Conservation (phyloP, 2,888 invertebrate genomes). For the Agrilus biguttatus region DNA sequence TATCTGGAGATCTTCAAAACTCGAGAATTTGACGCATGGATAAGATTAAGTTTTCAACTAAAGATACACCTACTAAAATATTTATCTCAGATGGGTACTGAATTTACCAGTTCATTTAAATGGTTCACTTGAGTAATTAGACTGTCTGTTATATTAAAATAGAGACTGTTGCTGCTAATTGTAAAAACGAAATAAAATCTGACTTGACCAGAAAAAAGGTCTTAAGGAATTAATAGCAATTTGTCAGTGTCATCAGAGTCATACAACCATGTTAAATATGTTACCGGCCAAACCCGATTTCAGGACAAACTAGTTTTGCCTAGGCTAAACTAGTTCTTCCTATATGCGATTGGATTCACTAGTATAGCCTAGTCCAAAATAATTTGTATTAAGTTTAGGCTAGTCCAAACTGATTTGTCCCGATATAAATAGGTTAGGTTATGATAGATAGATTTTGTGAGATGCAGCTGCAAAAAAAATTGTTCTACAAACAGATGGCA, state of each 20-base stretch:
- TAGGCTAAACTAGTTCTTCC: too few species aligned
- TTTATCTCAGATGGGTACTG: constrained; percentile 28
- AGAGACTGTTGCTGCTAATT: constrained; percentile 14
- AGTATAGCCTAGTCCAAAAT: too few species aligned
- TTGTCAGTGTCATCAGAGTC: constrained; percentile 74
- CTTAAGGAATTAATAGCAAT: constrained; percentile 63
- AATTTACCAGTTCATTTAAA: constrained; percentile 34
- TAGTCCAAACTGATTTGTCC: too few species aligned
- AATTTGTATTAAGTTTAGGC: too few species aligned
- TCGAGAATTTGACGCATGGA: constrained; percentile 14
- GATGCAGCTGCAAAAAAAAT: too few species aligned
- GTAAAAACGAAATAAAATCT: constrained; percentile 27
- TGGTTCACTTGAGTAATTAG: constrained; percentile 49
- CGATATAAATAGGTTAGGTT: too few species aligned
- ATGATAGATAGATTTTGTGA: too few species aligned
- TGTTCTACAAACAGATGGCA: too few species aligned
- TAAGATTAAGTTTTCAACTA: constrained; percentile 12
- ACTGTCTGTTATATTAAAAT: constrained; percentile 42
- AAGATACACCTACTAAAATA: constrained; percentile 14
- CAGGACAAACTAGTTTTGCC: too few species aligned
- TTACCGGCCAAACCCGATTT: too few species aligned
- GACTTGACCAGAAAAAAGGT: constrained; percentile 52
- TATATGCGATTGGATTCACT: too few species aligned
- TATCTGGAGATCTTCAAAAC: constrained; percentile 17
- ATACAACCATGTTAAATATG: too few species aligned